These are phyloP conservation scores for Passer domesticus DNA, from an alignment of 2,113 vertebrate species.

Conservation along the genomic window DNA sequence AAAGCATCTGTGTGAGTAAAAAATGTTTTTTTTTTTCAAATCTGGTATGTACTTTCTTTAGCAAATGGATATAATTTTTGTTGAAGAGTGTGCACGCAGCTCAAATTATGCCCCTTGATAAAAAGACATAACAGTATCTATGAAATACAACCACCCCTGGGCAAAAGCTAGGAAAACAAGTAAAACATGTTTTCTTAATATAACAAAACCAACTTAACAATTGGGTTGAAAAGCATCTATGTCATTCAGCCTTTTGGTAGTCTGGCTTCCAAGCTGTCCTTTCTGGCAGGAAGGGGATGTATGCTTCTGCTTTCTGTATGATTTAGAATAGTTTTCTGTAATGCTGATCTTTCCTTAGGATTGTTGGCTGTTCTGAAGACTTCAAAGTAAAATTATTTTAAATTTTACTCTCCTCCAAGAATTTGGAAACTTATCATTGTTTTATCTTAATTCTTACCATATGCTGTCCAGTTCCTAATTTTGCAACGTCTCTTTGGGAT, in stretches of 20 bases:
- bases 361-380: not conserved
- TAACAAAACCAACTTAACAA: not conserved
- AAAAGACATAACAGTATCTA: not conserved
- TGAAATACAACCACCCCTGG: not conserved
- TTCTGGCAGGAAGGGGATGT: not conserved
- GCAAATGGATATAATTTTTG: not conserved
- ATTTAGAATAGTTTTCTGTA: not conserved
- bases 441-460: conserved; percentile 42
- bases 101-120: not conserved
- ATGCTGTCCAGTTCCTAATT: not conserved
- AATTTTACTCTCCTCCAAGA: not conserved
- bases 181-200: not conserved
- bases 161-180: not conserved
- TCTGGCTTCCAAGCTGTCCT: not conserved
- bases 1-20: not conserved
- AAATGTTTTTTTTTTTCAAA: not conserved
- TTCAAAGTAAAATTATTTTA: not conserved
- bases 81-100: not conserved
- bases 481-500: not conserved
- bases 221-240: not conserved
- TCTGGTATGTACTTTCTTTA: not conserved
- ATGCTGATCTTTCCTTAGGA: not conserved
- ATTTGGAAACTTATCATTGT: not conserved
- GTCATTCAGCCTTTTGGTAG: not conserved
- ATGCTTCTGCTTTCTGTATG: not conserved